These are phyloP conservation scores for Pachycephala philippinensis DNA, from an alignment of 2,113 vertebrate genomes.

Conservation along the genomic window DNA sequence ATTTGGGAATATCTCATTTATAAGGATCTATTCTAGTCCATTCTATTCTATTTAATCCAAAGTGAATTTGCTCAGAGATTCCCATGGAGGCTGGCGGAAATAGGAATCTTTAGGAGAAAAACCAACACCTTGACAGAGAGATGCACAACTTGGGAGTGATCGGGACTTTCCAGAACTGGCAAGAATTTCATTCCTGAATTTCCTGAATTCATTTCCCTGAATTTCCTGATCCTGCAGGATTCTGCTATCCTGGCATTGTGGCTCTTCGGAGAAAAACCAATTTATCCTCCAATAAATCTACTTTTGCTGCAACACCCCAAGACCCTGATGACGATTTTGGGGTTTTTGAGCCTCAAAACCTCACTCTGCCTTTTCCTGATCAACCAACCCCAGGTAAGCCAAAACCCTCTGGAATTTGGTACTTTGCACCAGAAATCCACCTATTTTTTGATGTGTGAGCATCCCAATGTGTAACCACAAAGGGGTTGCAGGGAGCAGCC, in stretches of 20 bases:
- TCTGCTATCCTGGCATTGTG: fast-evolving
- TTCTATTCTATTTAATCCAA: background rate
- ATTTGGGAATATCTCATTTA: background rate
- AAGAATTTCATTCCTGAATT: background rate
- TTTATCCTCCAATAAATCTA: background rate
- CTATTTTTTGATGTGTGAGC: fast-evolving
- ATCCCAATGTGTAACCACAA: fast-evolving
- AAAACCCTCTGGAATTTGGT: background rate
- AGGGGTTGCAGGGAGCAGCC: background rate
- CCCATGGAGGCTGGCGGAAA: background rate
- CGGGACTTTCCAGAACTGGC: background rate
- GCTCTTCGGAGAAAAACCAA: background rate
- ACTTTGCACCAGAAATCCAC: background rate
- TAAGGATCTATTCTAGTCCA: background rate
- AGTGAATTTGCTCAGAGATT: background rate
- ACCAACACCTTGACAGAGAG: fast-evolving
- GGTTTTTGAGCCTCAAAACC: background rate
- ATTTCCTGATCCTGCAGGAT: background rate
- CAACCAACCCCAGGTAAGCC: background rate
- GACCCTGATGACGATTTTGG: fast-evolving
- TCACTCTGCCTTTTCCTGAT: background rate
- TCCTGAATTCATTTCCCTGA: background rate
- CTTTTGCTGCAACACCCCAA: background rate
- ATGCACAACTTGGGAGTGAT: fast-evolving
- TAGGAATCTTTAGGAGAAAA: background rate